Conservation (phyloP, 2,113 vertebrate species). For the Alethe diademata region DNA sequence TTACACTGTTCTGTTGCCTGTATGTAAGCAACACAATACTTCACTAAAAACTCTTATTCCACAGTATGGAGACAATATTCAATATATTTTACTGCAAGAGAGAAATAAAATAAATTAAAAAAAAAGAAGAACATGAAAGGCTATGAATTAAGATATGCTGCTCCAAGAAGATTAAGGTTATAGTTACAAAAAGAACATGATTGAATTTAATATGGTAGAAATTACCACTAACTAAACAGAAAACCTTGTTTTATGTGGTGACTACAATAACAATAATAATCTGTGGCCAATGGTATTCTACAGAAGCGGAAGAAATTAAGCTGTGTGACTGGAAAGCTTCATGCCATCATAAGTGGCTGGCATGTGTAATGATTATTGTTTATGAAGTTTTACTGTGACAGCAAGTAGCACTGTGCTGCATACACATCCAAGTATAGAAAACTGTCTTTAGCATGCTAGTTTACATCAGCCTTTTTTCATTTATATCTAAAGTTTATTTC, state of each 20-base stretch:
- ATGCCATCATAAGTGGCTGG: neutral
- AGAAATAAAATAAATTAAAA: neutral
- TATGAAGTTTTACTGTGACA: neutral
- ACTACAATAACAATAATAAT: neutral
- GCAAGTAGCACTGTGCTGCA: neutral
- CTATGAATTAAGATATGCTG: neutral
- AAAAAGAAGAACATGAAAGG: neutral
- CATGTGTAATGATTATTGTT: neutral
- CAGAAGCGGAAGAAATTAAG: neutral
- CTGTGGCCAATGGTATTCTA: neutral
- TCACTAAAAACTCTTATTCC: neutral
- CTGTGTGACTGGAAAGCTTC: neutral
- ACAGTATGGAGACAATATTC: neutral
- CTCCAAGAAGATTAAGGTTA: neutral
- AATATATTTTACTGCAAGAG: neutral
- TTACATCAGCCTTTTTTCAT: neutral
- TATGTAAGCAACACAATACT: neutral
- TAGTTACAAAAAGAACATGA: neutral
- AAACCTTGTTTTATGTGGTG: neutral
- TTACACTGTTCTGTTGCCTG: neutral
- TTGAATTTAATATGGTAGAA: neutral
- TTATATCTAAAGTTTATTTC: constrained; percentile 2
- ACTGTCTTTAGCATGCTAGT: neutral
- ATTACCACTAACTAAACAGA: neutral
- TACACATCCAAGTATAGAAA: neutral